Base-by-base conservation (phyloP, 2,888 invertebrate genomes). In the Amphipyra tragopoginis region DNA sequence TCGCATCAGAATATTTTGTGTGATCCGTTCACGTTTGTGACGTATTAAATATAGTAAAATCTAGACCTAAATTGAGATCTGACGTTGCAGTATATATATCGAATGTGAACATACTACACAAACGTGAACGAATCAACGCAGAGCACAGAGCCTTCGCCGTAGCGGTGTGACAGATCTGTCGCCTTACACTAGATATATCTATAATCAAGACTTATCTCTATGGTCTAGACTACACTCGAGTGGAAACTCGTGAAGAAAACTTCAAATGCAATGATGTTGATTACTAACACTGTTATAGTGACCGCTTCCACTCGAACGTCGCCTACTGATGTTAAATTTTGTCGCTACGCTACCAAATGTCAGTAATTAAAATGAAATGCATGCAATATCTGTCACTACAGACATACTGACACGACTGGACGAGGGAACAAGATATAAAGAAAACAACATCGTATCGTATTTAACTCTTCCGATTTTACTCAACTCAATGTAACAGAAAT, bases 401-500 rank as follows among this genome's bases (percentile, higher is more conserved):
- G 77, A 65, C 74, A 77, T 59, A 80, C 81, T 75, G 72, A 77
- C 83, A 79, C 69, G 51, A 80, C 74, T 82, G 83, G 86, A 87
- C 83, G 82, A 88, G 90, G 92, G 92, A 87, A 88, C 85, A 79
- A 85, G 83, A 76, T 77, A 63, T 81, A 92, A 94, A 90, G 84
- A 93, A 94, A 94, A 94, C 94, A 93, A 93, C 93, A 75, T 86
- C 86, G 89, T 83, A 87, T 91, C 85, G 77, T 88, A 89, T 90
- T 89, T 90, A 89, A 90, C 88, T 90, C 84, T 86, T 89, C 88
- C 87, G 84, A 88, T 86, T 94, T 94, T 94, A 94, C 94, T 94
- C 92, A 92, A 92, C 86, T 90, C 86, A 92, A 88, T 89, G 81
- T 86, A 93, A 94, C 93, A 94, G 90, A 94, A 91, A 85, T 89